Evolutionary conservation across 2,113 vertebrate species (phyloP), one percentile per base, ranked within the genome.

Genomic region (Dascyllus trimaculatus): DNA sequence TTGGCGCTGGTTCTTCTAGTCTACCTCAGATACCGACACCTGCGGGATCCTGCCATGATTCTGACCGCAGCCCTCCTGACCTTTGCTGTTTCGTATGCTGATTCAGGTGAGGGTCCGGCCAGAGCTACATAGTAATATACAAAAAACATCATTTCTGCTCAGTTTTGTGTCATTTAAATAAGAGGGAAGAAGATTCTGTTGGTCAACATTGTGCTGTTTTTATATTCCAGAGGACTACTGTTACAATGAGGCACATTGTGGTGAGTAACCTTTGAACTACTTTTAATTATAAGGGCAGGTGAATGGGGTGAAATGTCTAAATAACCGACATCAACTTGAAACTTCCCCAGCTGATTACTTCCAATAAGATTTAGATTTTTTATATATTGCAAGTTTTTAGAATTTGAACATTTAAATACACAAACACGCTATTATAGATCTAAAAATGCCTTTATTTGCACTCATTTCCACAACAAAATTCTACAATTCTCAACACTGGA

Each of bases 141-240:
- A 40, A 40, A 40, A 43, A 43, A 1, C 10, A 3, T 65, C 14
- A 15, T 21, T 25, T 49, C 7, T 15, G 17, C 25, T 64, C 1
- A 32, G 48, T 73, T 48, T 18, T 0, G 40, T 67, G 11, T 1
- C 13, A 43, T 43, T 35, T 4, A 15, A 22, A 17, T 35, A 38
- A 24, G 8, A 32, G 15, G 3, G 8, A 35, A 32, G 40, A 29
- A 32, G 45, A 40, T 13, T 4, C 19, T 43, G 7, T 17, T 35
- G 26, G 56, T 59, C 21, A 26, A 69, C 18, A 24, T 61, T 51
- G 24, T 72, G 3, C 4, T 71, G 0, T 82, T 69, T 76, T 49
- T n/a, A 1, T 77, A 5, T 78, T 89, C 38, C 80, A 92, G 90
- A 84, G 15, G 90, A 94, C 21, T 95, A 91, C 81, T 95, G 94